phyloP scores from a whole-genome alignment of 2,888 invertebrate genomes.

The Orgyia antiqua region DNA sequence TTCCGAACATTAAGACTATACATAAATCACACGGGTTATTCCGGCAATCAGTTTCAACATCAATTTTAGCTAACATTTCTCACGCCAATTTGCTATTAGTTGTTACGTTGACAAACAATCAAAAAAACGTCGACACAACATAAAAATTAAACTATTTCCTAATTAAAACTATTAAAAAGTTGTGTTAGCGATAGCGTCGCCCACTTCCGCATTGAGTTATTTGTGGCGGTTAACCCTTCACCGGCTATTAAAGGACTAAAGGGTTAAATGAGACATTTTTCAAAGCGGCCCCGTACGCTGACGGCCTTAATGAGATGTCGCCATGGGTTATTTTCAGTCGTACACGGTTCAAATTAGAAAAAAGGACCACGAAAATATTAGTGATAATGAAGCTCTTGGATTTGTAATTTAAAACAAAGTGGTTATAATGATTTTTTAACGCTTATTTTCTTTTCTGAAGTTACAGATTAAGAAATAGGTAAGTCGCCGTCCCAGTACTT shows the following conservation, averaged over 20 bases:
- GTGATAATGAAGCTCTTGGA: slow-evolving; percentile 39
- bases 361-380: slow-evolving; percentile 29
- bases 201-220: slow-evolving; percentile 71
- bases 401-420: slow-evolving; percentile 40
- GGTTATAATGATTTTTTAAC: no score
- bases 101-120: slow-evolving; percentile 43
- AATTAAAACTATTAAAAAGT: slow-evolving; percentile 76
- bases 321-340: slow-evolving; percentile 68
- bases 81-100: slow-evolving; percentile 60
- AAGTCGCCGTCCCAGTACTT: no score
- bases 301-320: slow-evolving; percentile 75
- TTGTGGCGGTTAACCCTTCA: slow-evolving; percentile 73
- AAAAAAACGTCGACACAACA: slow-evolving; percentile 41
- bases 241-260: slow-evolving; percentile 65
- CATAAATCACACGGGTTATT: slow-evolving; percentile 13
- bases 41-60: slow-evolving; percentile 34
- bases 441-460: no score
- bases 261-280: slow-evolving; percentile 77
- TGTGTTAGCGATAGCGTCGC: slow-evolving; percentile 46
- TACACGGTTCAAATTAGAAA: slow-evolving; percentile 35
- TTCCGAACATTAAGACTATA: no score
- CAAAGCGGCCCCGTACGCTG: slow-evolving; percentile 61
- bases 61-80: slow-evolving; percentile 43
- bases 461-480: no score
- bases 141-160: slow-evolving; percentile 75